Conservation (phyloP, 2,888 invertebrate genomes). For the Dicycla oo region DNA sequence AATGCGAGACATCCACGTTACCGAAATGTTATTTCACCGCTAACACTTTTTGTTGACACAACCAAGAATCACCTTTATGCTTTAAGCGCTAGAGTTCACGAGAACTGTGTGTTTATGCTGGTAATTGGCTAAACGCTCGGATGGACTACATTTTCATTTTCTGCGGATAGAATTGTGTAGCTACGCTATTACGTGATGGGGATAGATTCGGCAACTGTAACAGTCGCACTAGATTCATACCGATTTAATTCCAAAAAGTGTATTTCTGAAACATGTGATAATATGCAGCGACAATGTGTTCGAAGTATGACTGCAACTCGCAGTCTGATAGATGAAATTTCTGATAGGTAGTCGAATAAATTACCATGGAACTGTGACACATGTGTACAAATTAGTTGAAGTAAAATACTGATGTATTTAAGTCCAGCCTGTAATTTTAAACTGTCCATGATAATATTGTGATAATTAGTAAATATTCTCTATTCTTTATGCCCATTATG, state of each 20-base stretch:
- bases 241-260: conserved; percentile 11
- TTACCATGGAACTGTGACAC: not conserved
- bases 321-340: not conserved
- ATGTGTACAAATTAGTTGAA: not conserved
- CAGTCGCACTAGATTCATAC: conserved; percentile 23
- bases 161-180: conserved; percentile 64
- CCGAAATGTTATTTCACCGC: conserved; percentile 71
- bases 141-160: conserved; percentile 79
- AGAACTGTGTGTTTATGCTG: conserved; percentile 51
- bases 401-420: no score
- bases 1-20: conserved; percentile 75
- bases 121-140: conserved; percentile 77
- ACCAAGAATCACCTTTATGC: conserved; percentile 58
- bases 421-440: no score
- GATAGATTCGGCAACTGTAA: conserved; percentile 54
- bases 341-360: not conserved
- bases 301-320: not conserved
- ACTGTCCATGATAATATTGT: not conserved
- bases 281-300: not conserved
- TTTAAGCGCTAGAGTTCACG: conserved; percentile 34
- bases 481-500: not conserved
- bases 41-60: conserved; percentile 52
- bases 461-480: no score
- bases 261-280: conserved; percentile 10
- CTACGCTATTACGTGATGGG: conserved; percentile 62